Percentiles rank a stretch among this genome's conserved stretches.
Evolutionary conservation across 2,888 invertebrate genomes (phyloP).

Genomic region (Eristalis pertinax): DNA sequence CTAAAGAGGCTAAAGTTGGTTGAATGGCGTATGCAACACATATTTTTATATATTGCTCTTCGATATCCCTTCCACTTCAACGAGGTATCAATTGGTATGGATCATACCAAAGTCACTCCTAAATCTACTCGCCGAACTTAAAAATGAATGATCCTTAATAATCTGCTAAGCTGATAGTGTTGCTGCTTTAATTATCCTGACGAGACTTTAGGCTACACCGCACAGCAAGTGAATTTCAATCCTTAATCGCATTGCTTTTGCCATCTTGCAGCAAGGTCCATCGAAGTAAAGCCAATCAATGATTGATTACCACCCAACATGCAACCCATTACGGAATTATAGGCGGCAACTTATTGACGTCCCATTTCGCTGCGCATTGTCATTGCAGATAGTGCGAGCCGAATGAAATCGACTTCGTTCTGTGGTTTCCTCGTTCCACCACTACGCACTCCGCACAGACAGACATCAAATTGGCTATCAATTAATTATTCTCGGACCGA

Average conservation of each 20-base stretch:
- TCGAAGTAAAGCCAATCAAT: background rate
- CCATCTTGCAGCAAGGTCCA: background rate
- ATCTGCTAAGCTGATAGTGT: background rate
- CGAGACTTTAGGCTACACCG: background rate
- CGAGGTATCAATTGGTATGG: too few species aligned
- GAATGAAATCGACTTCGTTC: background rate
- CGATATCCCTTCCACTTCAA: too few species aligned
- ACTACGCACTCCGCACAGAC: background rate
- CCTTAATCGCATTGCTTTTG: background rate
- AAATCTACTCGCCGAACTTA: too few species aligned
- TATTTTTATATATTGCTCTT: too few species aligned
- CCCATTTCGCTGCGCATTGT: background rate
- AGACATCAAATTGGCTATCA: slow-evolving; percentile 3
- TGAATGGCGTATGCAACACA: too few species aligned
- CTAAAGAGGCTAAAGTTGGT: too few species aligned
- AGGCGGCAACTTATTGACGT: slow-evolving; percentile 26
- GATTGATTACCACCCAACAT: background rate
- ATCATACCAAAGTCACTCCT: too few species aligned
- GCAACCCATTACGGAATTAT: background rate
- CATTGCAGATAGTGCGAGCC: background rate
- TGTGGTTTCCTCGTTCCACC: background rate
- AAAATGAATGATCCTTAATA: background rate
- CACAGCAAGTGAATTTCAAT: background rate
- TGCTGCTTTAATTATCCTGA: too few species aligned
- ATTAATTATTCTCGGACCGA: slow-evolving; percentile 21